phyloP scores from a whole-genome alignment of 1,140 invertebrate genomes.

The Megalonaias nervosa region DNA sequence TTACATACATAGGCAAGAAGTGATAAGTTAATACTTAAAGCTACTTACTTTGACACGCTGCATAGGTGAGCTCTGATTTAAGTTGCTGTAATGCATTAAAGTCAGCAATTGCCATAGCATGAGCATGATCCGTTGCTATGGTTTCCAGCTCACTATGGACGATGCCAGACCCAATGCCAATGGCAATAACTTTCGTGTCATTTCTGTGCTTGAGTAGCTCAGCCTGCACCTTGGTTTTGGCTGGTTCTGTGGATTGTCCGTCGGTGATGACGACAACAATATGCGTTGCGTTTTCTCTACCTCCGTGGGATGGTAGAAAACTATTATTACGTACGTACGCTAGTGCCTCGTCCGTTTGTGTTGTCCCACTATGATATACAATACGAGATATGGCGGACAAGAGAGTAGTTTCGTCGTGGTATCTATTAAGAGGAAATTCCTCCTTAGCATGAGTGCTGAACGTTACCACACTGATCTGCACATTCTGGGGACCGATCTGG shows the following conservation, averaged over 20 bases:
- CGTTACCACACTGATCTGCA: conserved; percentile 21
- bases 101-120: conserved; percentile 38
- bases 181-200: conserved; percentile 43
- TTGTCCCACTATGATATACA: conserved; percentile 23
- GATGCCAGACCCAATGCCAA: conserved; percentile 42
- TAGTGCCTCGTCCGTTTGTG: conserved; percentile 43
- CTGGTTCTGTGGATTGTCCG: conserved; percentile 38
- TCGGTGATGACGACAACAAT: conserved; percentile 47
- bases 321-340: conserved; percentile 35
- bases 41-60: conserved; percentile 38
- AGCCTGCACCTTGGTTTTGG: conserved; percentile 19
- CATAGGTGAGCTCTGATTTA: conserved; percentile 31
- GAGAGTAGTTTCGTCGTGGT: conserved; percentile 8
- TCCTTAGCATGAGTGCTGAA: conserved; percentile 18
- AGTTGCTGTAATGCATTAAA: conserved; percentile 38
- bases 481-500: conserved; percentile 13
- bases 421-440: conserved; percentile 29
- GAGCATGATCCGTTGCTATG: conserved; percentile 31
- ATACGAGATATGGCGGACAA: conserved; percentile 11
- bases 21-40: too few relatives aligned
- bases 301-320: conserved; percentile 27
- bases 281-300: conserved; percentile 28
- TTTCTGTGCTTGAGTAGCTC: conserved; percentile 30
- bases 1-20: too few relatives aligned
- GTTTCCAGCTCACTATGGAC: conserved; percentile 29